Base-by-base conservation (phyloP, 2,888 invertebrate species). In the Periphyllus acericola region DNA sequence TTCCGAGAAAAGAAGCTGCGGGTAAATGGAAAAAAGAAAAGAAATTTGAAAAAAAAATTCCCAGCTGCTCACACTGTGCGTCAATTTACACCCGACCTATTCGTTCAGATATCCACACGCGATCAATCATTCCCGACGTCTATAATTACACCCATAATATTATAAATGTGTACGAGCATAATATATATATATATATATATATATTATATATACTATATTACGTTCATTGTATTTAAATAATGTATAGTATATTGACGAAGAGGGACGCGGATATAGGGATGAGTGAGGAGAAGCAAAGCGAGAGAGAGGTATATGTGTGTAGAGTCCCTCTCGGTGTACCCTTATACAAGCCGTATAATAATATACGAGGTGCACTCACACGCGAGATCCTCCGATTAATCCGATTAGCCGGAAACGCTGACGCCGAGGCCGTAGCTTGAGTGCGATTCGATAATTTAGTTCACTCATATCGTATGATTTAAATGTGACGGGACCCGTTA, bases 41-140 rank as follows among this genome's bases (percentile, higher is more conserved):
- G 3, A 25, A 52, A 52, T 17, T 52, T 1, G 17, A 17, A 52
- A 52, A 17, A 52, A 52, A 17, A 52, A 52, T 52, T 36, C 8
- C 3, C 3, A 46, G 14, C 46, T 1, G 11, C 46, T 1, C 11
- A 46, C 11, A 14, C 14, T 46, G n/a, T n/a, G 46, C 46, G 14
- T 46, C 11, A 14, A 46, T 14, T 60, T 25, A 25, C 25, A 25
- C 25, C 21, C 60, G 25, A 60, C 21, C 25, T 52, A 79, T 34
- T 25, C 25, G 34, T 60, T 32, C 32, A 34, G 32, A 34, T 79
- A 55, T 79, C 34, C 25, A 14, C 52, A 21, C 34, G 79, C 52
- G 55, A 79, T 79, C 79, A 79, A 34, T 79, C 79, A 55, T 79
- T n/a, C 25, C 34, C 6, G 19, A 40, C 32, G 52, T 14, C 55